These are phyloP conservation scores for Perodicticus potto DNA, from an alignment of 2,797 vertebrate species.

Conservation along the genomic window DNA sequence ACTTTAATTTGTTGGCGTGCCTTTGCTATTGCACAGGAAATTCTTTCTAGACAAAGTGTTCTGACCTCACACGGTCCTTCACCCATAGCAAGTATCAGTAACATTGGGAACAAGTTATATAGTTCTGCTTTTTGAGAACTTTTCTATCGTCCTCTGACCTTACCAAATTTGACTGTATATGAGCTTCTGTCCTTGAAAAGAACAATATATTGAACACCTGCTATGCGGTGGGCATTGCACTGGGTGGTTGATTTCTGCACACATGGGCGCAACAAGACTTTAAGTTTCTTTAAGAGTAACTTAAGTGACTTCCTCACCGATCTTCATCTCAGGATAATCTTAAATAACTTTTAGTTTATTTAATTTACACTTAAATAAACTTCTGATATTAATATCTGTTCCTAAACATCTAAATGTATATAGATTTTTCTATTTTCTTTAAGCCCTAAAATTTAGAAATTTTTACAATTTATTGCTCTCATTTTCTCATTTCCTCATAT, in stretches of 20 bases:
- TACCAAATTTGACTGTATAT: background rate
- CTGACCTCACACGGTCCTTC: accelerated
- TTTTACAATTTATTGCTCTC: background rate
- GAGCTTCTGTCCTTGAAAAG: too few species aligned
- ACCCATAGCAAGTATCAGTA: background rate
- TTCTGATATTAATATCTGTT: background rate
- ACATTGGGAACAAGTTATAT: background rate
- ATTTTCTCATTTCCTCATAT: background rate
- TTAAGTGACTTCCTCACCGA: too few species aligned
- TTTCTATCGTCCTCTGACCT: background rate
- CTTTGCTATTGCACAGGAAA: background rate
- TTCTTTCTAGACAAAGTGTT: background rate
- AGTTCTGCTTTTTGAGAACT: background rate
- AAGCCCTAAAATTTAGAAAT: background rate
- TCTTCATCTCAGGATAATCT: too few species aligned
- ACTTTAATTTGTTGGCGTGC: background rate
- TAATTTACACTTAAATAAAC: background rate
- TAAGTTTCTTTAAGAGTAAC: too few species aligned
- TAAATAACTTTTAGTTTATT: too few species aligned
- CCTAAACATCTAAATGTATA: background rate
- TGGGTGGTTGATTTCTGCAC: too few species aligned
- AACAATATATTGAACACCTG: too few species aligned
- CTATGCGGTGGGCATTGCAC: too few species aligned
- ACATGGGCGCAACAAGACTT: too few species aligned
- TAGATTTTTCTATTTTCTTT: background rate